phyloP scores from a whole-genome alignment of 2,797 vertebrate species.

The Cyclura pinguis region DNA sequence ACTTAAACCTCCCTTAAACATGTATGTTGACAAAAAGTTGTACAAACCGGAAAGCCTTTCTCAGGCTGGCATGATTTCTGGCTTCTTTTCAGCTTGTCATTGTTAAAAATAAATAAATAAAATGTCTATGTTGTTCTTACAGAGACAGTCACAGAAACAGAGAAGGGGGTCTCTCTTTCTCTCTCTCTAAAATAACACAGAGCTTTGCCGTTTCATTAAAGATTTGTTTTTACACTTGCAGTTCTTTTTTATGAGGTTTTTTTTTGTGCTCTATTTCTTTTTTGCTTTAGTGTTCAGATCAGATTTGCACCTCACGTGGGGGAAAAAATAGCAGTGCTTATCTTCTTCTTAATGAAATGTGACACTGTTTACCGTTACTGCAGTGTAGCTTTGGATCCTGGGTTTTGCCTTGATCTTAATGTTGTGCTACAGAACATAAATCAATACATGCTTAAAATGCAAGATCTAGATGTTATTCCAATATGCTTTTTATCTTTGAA shows the following conservation, averaged over 20 bases:
- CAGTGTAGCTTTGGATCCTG: conserved; percentile 52
- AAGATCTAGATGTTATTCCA: conserved; percentile 56
- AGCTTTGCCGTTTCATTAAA: conserved; percentile 5
- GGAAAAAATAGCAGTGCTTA: conserved; percentile 37
- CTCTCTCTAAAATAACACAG: neutral
- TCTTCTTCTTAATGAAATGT: conserved; percentile 57
- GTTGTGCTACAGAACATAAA: conserved; percentile 46
- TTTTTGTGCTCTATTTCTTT: conserved; percentile 17
- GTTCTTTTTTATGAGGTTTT: conserved; percentile 18
- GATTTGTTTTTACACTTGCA: conserved; percentile 55
- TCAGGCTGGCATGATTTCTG: conserved; percentile 44
- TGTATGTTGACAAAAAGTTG: conserved; percentile 60
- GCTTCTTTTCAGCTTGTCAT: conserved; percentile 53
- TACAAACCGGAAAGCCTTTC: conserved; percentile 49
- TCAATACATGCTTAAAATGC: conserved; percentile 46
- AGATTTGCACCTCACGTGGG: conserved; percentile 44
- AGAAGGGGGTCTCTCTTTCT: conserved; percentile 62
- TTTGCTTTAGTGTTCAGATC: conserved; percentile 64
- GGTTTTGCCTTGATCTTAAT: conserved; percentile 62
- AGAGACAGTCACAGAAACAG: conserved; percentile 46
- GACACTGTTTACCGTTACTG: conserved; percentile 51
- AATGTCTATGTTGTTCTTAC: conserved; percentile 53
- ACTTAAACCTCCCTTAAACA: conserved; percentile 71
- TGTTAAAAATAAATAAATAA: conserved; percentile 42
- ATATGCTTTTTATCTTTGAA: neutral